Base-by-base conservation (phyloP, 2,888 invertebrate genomes). In the Caenorhabditis afra region DNA sequence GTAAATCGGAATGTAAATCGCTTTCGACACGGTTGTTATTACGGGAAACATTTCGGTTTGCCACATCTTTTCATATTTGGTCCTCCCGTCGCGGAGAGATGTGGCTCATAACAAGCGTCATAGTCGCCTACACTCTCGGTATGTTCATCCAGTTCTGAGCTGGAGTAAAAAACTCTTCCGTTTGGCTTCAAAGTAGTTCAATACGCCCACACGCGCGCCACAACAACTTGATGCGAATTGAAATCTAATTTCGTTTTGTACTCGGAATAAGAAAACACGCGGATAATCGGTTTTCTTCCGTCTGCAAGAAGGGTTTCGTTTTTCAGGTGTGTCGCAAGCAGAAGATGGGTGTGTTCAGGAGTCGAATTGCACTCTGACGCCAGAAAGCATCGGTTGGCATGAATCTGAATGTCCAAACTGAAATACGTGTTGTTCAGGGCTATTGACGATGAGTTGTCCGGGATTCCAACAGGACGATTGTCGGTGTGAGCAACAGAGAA, bases 351-450 rank as follows among this genome's bases (percentile, higher is more conserved):
- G 73, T 49, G 64, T 64, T 73, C 57, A 57, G 20, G 35, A 58
- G 16, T 50, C 57, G 22, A 73, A 73, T 23, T 73, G 73, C 58
- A 73, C 64, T 37, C 50, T 73, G 64, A 73, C 64, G 22, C 29
- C 12, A 37, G 50, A 47, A 47, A 47, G 18, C 16, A 57, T 14
- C 16, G 18, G 47, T 44, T 10, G n/a, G 44, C 1, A 16, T 14
- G 8, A 23, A 20, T 41, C n/a, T n/a, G n/a, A n/a, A n/a, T n/a
- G n/a, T n/a, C n/a, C n/a, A n/a, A n/a, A n/a, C n/a, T n/a, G n/a
- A n/a, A n/a, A n/a, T n/a, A n/a, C n/a, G n/a, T 29, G 1, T 35
- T 14, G 1, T 62, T 52, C 47, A 73, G 73, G 64, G n/a, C 50
- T 73, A 3, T 47, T 50, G 10, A 29, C 47, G 16, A 73, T 57